Percentiles rank a stretch among this genome's conserved stretches.
Conservation (phyloP, 1,140 invertebrate species). For the Diabrotica undecimpunctata region DNA sequence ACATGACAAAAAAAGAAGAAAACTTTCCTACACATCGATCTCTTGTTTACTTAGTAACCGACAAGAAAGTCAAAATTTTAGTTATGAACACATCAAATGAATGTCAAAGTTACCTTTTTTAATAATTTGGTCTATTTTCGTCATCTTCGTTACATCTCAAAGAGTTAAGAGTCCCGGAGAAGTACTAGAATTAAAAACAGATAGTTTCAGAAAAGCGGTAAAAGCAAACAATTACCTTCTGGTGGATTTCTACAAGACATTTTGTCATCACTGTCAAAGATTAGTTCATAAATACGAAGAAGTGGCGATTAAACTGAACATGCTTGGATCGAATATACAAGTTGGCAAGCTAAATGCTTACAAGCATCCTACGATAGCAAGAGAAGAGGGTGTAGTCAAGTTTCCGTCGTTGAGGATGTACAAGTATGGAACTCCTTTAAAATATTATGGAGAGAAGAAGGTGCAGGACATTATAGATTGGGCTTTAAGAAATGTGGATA, state of each 20-base stretch:
- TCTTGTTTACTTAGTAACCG: no score
- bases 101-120: background rate
- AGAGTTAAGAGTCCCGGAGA: background rate
- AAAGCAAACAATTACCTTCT: conserved; percentile 7
- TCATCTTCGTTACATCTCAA: background rate
- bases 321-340: background rate
- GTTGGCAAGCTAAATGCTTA: conserved; percentile 5
- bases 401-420: conserved; percentile 12
- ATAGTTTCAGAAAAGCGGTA: conserved; percentile 2
- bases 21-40: no score
- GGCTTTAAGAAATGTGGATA: background rate
- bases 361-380: background rate
- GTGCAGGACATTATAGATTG: conserved; percentile 9
- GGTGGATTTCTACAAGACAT: conserved; percentile 15
- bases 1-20: no score
- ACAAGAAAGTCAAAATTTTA: background rate
- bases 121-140: background rate
- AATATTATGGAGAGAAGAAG: conserved; percentile 11
- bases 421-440: conserved; percentile 4
- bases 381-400: conserved; percentile 5
- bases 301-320: background rate
- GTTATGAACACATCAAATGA: background rate
- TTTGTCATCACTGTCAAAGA: conserved; percentile 8
- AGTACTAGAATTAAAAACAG: conserved; percentile 3
- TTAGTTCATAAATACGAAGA: conserved; percentile 10